Evolutionary conservation across 2,888 invertebrate species (phyloP), one percentile per base, ranked within the genome.

Genomic region (Hyposoter dolosus): DNA sequence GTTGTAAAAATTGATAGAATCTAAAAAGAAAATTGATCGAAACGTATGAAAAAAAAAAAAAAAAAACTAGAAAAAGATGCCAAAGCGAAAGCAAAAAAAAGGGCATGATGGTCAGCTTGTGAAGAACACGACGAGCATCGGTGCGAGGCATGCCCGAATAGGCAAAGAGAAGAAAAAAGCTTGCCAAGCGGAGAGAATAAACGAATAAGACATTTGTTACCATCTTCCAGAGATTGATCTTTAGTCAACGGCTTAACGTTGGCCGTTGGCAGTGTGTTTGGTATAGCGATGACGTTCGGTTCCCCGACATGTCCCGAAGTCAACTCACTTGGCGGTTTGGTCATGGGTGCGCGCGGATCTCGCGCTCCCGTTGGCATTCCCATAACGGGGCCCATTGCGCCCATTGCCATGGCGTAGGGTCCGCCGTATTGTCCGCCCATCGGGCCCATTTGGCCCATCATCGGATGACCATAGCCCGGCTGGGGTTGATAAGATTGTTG

Each of bases 381-480:
- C 94, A 95, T 94, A 89, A 95, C 95, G 75, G 95, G 95, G 47
- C 95, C 95, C 92, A 95, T 94, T 50, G 95, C 94, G 65, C 94
- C 95, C 93, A 94, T 94, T 65, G 93, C 90, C 90, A 95, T 95
- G 85, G 94, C 93, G 92, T 95, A 95, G 3, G 95, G 95, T 43
- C 94, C 93, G 89, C 94, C 95, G 89, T 94, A 95, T 85, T 95
- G 95, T 10, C 95, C 94, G 88, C 95, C 93, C 71, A 86, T 86
- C 47, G 95, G 95, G 0, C 94, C 95, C 93, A 95, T 94, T 19
- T 95, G 95, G 1, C 96, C 96, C 94, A 97, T 96, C 91, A 96
- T 96, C 0, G 97, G 97, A 94, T 97, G 97, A 84, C 95, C 95
- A 94, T 96, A 97, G 92, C 96, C 96, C 88, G 96, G 96, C 93